Conservation (phyloP, 1,140 invertebrate species). For the Sipha flava region DNA sequence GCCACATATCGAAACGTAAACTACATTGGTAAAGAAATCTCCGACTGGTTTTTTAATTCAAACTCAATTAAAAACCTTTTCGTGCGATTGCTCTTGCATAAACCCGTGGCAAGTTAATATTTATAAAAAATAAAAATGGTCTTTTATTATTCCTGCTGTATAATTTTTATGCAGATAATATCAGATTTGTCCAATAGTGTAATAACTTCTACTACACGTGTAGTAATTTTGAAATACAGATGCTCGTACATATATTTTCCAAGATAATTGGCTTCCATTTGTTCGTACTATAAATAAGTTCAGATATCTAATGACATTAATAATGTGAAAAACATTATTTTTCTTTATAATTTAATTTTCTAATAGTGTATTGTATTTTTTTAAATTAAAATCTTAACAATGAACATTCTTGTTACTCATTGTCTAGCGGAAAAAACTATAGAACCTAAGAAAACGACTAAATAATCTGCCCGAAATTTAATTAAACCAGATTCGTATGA, state of each 20-base stretch:
- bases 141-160: background rate
- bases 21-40: background rate
- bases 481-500: background rate
- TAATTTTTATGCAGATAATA: background rate
- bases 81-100: background rate
- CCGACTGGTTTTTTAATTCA: background rate
- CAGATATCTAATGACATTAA: background rate
- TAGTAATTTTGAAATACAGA: background rate
- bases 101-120: background rate
- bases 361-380: background rate
- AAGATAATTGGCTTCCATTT: background rate
- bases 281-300: background rate
- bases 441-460: background rate
- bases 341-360: background rate
- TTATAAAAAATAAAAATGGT: background rate
- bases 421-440: background rate
- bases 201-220: background rate
- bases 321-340: background rate
- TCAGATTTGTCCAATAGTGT: background rate
- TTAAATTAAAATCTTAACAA: background rate
- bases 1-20: background rate
- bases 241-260: background rate
- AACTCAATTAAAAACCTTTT: conserved; percentile 1
- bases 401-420: background rate
- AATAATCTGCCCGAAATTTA: background rate